Conservation (phyloP, 35 echinoderm and acorn worm genomes). For the Apostichopus parvimensis region DNA sequence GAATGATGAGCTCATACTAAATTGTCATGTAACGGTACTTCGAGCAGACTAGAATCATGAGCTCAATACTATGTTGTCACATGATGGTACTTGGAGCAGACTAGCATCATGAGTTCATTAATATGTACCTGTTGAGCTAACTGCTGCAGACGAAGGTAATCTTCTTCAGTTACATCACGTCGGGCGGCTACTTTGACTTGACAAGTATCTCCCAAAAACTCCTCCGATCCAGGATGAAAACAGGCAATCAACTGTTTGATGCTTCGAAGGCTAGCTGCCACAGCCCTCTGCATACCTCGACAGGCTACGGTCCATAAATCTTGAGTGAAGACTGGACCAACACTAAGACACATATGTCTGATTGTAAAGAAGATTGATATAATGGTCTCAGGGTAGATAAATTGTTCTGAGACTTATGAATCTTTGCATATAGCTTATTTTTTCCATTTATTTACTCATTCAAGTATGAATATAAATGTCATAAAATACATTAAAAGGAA, state of each 20-base stretch:
- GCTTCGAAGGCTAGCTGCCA: constrained; percentile 85
- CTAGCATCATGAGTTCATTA: not conserved
- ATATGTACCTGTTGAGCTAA: constrained; percentile 89
- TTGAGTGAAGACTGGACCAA: constrained; percentile 89
- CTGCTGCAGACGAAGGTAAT: constrained; percentile 85
- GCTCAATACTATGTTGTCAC: too few relatives aligned
- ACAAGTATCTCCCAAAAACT: constrained; percentile 95
- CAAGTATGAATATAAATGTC: too few relatives aligned
- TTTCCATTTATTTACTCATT: too few relatives aligned
- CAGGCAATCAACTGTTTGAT: constrained; percentile 85
- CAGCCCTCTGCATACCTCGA: constrained; percentile 92
- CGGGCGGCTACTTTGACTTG: constrained; percentile 94
- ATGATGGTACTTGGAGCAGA: not conserved
- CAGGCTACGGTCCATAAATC: constrained; percentile 99
- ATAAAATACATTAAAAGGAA: too few relatives aligned
- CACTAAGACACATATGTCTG: constrained; percentile 93
- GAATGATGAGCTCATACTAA: too few relatives aligned
- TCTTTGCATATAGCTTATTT: too few relatives aligned
- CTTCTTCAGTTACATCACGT: constrained; percentile 80
- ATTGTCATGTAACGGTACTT: too few relatives aligned
- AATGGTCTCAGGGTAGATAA: too few relatives aligned
- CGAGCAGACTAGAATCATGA: too few relatives aligned
- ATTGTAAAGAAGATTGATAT: too few relatives aligned
- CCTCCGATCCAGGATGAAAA: constrained; percentile 94
- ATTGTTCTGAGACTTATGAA: too few relatives aligned